Conservation (phyloP, 2,113 vertebrate species). For the Dipodomys merriami region DNA sequence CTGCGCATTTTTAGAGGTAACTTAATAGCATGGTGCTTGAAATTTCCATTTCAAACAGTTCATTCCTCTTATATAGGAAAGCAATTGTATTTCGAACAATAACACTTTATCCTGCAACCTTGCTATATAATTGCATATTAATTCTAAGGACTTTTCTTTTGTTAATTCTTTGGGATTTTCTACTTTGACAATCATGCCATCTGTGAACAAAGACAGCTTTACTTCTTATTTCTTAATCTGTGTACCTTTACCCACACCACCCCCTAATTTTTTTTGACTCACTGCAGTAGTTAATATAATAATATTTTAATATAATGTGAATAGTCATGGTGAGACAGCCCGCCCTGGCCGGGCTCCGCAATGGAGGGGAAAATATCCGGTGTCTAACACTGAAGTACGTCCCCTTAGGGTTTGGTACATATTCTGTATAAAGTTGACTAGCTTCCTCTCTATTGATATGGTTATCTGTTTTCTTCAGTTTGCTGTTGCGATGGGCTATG, state of each 20-base stretch:
- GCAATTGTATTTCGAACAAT: too few species aligned
- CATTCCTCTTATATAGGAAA: neutral
- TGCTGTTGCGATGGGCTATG: neutral
- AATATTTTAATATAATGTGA: neutral
- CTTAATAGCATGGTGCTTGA: neutral
- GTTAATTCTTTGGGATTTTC: neutral
- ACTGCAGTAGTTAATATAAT: neutral
- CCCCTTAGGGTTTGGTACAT: neutral
- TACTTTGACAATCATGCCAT: neutral
- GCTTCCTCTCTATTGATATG: neutral
- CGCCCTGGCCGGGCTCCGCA: too few species aligned
- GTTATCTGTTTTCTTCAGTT: neutral
- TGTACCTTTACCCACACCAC: too few species aligned
- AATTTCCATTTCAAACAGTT: neutral
- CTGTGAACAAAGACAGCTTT: neutral
- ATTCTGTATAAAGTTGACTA: neutral
- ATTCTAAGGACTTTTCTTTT: neutral
- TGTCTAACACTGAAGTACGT: neutral
- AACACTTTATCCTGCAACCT: neutral
- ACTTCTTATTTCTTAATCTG: neutral
- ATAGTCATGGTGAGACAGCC: too few species aligned
- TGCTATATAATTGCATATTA: neutral
- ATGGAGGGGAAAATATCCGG: neutral
- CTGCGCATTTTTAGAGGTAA: neutral
- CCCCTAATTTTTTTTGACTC: neutral